Evolutionary conservation across 1,140 invertebrate species (phyloP), one percentile per base, ranked within the genome.

Genomic region (Tetranychus urticae): DNA sequence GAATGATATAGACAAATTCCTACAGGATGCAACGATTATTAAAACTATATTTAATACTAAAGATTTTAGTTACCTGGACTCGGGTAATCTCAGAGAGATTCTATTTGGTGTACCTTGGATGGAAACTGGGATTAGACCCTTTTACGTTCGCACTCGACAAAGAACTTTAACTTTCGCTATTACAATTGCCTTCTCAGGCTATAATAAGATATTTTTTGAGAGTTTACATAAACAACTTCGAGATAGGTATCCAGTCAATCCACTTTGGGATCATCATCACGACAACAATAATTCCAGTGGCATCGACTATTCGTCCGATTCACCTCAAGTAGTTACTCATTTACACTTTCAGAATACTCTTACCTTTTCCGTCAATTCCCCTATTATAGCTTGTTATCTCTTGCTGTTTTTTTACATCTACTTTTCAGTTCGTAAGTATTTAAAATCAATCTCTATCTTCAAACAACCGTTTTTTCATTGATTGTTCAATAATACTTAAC

Each of bases 321-420:
- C 39, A 42, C 39, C 39, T 42, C 67, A 73, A 60, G 70, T 69
- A 46, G 66, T 73, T 48, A 62, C 83, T 1, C 80, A 88, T 56
- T 81, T 91, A 54, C 82, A 87, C 69, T 91, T 88, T 73, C 85
- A 88, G 55, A 83, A 84, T 56, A 82, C 86, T 69, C 86, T 88
- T 64, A 85, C 87, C 68, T 82, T 88, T 64, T 79, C 81, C 66
- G 88, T 94, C 70, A 81, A 91, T 62, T 78, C 90, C 48, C 88
- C 88, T 0, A 71, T 96, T 1, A 77, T 82, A 33, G 79, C 87
- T 61, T 84, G 86, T 8, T 93, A 94, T 67, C 71, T 87, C 14
- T 76, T 86, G 14, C 74, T 94, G 12, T 91, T 93, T 70, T 73
- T 89, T 4, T 96, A 93, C 68, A 81, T 94, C 3, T 94, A 93